Base-by-base conservation (phyloP, 2,113 vertebrate genomes). In the Scortum barcoo region DNA sequence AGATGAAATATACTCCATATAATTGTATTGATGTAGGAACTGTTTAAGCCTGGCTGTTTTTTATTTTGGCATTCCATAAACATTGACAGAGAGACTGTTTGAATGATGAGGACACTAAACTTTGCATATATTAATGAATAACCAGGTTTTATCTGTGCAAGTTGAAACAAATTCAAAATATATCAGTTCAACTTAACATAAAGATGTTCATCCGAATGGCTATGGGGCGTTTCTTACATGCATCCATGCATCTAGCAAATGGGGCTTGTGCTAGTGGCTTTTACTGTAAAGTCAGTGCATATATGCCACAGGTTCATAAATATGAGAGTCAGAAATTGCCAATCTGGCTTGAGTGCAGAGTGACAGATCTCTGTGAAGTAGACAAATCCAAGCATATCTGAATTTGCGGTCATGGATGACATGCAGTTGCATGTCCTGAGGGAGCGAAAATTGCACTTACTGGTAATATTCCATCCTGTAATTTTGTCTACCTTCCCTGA, bases 401-500 rank as follows among this genome's bases (percentile, higher is more conserved):
- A 81, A 79, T 84, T 46, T 67, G 70, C 20, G 50, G n/a, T 67
- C 56, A 40, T 50, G 14, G 26, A 71, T 81, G 77, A 76, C 89
- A 81, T 69, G 78, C 36, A 61, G 85, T 63, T 76, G 78, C 80
- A 78, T 84, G 89, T 88, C 77, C 79, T 67, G 50, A 63, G 46
- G 44, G 22, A 73, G 63, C 50, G 76, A 65, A 86, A 86, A 81
- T 84, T 88, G 50, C 58, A 76, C 69, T 89, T 84, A 77, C 81
- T 83, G 80, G 87, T 90, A 81, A 89, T 85, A 88, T 76, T 81
- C 76, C 73, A 83, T 78, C 80, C 76, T 83, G 63, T 84, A 86
- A 87, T 88, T 93, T 81, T 60, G 76, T 50, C 81, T 87, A 87
- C 89, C 88, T 93, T 90, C 75, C 71, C 71, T 24, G 70, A 86